Conservation (phyloP, 2,113 vertebrate species). For the Phalacrocorax brasilianus region DNA sequence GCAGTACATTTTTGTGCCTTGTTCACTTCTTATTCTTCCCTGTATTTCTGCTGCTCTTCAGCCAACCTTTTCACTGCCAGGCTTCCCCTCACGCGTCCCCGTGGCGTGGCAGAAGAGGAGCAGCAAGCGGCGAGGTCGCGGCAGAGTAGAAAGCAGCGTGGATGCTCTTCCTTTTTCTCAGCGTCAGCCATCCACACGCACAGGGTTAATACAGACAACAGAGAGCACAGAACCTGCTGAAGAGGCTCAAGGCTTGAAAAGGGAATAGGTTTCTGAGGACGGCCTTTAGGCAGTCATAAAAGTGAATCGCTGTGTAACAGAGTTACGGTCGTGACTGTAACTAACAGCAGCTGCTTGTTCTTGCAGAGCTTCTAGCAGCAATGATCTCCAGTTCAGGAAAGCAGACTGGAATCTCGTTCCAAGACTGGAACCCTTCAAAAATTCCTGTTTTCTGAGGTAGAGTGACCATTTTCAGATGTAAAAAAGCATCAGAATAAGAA, state of each 20-base stretch:
- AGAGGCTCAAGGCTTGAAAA: neutral
- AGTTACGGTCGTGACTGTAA: neutral
- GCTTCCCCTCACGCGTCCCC: neutral
- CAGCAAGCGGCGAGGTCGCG: neutral
- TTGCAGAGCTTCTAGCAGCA: neutral
- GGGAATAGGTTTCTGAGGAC: neutral
- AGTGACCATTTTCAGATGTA: neutral
- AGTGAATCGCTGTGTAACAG: neutral
- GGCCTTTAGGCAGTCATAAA: neutral
- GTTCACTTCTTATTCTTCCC: neutral
- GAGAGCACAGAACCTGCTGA: neutral
- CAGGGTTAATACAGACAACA: neutral
- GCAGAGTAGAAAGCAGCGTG: too few relatives aligned
- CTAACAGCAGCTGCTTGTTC: neutral
- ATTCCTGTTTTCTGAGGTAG: neutral
- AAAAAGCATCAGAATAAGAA: neutral
- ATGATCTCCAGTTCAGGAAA: neutral
- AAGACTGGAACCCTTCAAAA: neutral
- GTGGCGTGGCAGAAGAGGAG: neutral
- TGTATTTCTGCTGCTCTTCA: neutral
- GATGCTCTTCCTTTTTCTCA: neutral
- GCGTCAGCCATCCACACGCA: accelerated
- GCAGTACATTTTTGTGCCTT: neutral
- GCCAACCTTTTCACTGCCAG: neutral
- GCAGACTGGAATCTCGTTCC: neutral